Percentiles rank a stretch among this genome's conserved stretches.
These are phyloP conservation scores for Marmota monax DNA, from an alignment of 2,113 vertebrate species.

Conservation along the genomic window DNA sequence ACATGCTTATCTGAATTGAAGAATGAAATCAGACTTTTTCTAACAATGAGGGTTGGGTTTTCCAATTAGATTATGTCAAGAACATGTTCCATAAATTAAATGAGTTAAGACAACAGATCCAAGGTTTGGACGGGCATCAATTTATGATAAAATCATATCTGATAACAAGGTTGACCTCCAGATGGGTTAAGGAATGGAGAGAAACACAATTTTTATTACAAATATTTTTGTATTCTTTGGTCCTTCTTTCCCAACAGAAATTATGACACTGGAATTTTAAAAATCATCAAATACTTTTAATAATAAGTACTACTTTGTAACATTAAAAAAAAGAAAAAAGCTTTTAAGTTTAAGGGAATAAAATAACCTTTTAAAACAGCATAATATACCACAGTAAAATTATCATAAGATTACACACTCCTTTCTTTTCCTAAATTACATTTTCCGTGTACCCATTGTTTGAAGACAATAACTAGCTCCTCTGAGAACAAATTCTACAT, in stretches of 20 bases:
- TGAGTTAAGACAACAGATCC: not conserved
- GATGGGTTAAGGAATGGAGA: not conserved
- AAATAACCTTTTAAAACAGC: conserved; percentile 26
- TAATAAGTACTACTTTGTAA: conserved; percentile 25
- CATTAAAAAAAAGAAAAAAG: not conserved
- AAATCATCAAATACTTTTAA: conserved; percentile 9
- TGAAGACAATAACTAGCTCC: conserved; percentile 60
- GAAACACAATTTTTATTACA: not conserved
- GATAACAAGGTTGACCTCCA: not conserved
- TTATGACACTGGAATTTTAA: not conserved
- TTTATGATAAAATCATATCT: not conserved
- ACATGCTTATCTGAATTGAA: not conserved
- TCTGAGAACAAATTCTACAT: conserved; percentile 57
- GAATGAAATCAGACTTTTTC: conserved; percentile 19
- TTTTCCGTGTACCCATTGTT: conserved; percentile 53
- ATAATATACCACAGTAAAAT: conserved; percentile 28
- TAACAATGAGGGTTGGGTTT: not conserved
- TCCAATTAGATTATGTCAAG: not conserved
- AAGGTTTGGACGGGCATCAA: not conserved
- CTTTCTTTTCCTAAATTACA: conserved; percentile 64
- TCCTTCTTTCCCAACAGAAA: conserved; percentile 26
- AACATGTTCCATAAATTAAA: conserved; percentile 21
- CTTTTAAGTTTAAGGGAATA: conserved; percentile 8
- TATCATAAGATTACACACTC: conserved; percentile 38
- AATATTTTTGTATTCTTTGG: not conserved